Conservation (phyloP, 2,888 invertebrate species). For the Trachelus troglodyta region DNA sequence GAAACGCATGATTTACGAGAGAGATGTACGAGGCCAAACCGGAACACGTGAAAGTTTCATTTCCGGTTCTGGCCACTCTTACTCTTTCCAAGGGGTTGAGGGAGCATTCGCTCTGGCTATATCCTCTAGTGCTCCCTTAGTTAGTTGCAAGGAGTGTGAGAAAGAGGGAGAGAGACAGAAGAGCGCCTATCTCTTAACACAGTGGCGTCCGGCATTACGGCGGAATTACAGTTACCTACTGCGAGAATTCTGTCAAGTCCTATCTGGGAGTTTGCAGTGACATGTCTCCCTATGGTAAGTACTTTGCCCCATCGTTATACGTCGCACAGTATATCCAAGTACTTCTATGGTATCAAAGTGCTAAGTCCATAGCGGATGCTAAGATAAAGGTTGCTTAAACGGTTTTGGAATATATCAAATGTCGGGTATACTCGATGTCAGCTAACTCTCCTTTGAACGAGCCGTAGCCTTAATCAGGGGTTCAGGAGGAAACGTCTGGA, state of each 20-base stretch:
- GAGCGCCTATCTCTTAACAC: neutral
- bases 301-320: neutral
- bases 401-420: neutral
- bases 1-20: neutral
- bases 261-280: neutral
- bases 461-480: too few relatives aligned
- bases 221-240: neutral
- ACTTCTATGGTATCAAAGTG: neutral
- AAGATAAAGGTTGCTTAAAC: neutral
- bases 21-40: neutral
- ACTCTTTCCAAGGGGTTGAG: neutral
- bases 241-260: neutral
- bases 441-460: too few relatives aligned
- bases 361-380: neutral
- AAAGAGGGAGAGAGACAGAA: constrained; percentile 11
- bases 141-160: constrained; percentile 27
- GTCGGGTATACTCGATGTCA: neutral
- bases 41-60: neutral
- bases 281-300: neutral
- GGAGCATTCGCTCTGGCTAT: neutral
- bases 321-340: neutral
- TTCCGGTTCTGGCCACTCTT: neutral
- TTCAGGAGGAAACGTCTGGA: too few relatives aligned
- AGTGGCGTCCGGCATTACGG: neutral
- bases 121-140: neutral